A percentile compares a stretch with the other conserved stretches of the same genome.
phyloP scores from a whole-genome alignment of 2,888 invertebrate species.

The Dichetophora obliterata region DNA sequence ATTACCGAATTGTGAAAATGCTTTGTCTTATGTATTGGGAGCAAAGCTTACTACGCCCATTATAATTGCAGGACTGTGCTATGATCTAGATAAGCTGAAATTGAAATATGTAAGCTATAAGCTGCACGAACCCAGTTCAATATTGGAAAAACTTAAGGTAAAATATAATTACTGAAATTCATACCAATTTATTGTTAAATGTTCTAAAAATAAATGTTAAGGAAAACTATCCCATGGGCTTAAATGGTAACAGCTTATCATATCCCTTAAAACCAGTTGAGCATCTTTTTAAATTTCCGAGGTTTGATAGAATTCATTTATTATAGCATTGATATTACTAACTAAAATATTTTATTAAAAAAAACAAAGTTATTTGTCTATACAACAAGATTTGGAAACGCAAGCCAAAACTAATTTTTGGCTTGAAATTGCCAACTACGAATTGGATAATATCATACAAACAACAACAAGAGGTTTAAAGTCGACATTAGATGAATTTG shows the following conservation, averaged over 20 bases:
- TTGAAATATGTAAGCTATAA: constrained; percentile 25
- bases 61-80: constrained; percentile 23
- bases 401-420: constrained; percentile 25
- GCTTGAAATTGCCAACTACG: constrained; percentile 30
- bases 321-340: background rate
- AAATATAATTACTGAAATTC: no score
- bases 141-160: constrained; percentile 13
- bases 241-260: background rate
- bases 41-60: background rate
- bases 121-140: background rate
- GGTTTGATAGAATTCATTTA: background rate
- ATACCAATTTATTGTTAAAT: background rate
- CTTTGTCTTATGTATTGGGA: constrained; percentile 7
- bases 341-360: no score
- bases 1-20: constrained; percentile 1
- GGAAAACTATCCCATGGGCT: constrained; percentile 1
- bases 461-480: background rate
- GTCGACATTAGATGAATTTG: background rate
- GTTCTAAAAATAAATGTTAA: background rate
- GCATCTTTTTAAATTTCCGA: constrained; percentile 7
- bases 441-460: constrained; percentile 16
- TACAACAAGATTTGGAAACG: background rate
- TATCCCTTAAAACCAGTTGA: background rate
- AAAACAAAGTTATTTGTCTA: background rate
- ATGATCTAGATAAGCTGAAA: constrained; percentile 11